Percentiles rank a stretch among this genome's conserved stretches.
Conservation (phyloP, 2,888 invertebrate species). For the Meiosimyza platycephala region DNA sequence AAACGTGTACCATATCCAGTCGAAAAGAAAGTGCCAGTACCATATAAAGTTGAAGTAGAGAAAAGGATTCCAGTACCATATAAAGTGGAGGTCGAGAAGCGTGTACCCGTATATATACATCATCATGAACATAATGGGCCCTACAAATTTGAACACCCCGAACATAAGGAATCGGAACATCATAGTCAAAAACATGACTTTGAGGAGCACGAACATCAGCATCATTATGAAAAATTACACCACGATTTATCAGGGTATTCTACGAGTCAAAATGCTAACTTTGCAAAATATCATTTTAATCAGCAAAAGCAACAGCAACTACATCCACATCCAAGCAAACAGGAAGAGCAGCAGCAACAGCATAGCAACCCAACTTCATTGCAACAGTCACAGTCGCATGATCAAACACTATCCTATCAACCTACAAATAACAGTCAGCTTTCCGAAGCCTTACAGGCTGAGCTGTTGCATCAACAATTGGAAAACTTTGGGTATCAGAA, state of each 20-base stretch:
- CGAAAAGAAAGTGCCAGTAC: constrained; percentile 65
- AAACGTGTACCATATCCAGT: constrained; percentile 68
- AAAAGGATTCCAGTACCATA: constrained; percentile 66
- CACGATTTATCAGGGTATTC: constrained; percentile 49
- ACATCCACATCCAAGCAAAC: constrained; percentile 30
- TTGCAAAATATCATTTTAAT: constrained; percentile 38
- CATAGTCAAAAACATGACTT: constrained; percentile 19
- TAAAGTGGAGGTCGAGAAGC: constrained; percentile 62
- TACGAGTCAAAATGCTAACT: constrained; percentile 46
- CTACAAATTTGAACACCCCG: constrained; percentile 58
- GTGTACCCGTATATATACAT: constrained; percentile 64
- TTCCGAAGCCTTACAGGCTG: constrained; percentile 36
- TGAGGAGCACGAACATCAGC: constrained; percentile 37
- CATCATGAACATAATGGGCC: constrained; percentile 57
- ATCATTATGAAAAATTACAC: constrained; percentile 37
- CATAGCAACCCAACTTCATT: neutral
- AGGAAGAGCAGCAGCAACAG: constrained; percentile 4
- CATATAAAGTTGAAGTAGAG: constrained; percentile 52
- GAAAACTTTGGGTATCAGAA: constrained; percentile 49
- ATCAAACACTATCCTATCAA: constrained; percentile 3
- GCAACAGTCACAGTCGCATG: constrained; percentile 12
- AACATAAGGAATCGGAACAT: constrained; percentile 28
- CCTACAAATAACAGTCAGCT: constrained; percentile 28
- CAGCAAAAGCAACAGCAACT: constrained; percentile 10
- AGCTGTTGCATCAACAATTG: constrained; percentile 48